Evolutionary conservation across 2,113 vertebrate genomes (phyloP).

Genomic region (Hippocampus mohnikei): DNA sequence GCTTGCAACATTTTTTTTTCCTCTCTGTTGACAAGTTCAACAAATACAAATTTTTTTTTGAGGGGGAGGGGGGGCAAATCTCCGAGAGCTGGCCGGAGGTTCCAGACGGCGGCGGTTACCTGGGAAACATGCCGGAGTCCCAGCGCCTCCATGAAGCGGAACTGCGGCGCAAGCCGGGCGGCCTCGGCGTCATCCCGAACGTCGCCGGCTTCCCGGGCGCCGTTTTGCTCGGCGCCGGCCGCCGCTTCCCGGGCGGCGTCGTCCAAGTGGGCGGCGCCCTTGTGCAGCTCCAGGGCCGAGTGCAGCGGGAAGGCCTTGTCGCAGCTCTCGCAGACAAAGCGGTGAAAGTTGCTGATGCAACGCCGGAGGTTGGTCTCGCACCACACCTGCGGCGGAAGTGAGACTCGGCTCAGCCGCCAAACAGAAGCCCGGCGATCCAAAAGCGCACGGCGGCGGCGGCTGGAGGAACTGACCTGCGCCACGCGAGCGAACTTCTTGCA

Average conservation of each 20-base stretch:
- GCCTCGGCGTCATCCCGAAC: neutral
- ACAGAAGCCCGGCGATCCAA: neutral
- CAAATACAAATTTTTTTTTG: too few species aligned
- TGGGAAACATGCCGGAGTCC: slow-evolving; percentile 83
- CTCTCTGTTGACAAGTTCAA: too few species aligned
- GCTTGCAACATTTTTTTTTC: too few species aligned
- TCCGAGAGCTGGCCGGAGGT: too few species aligned
- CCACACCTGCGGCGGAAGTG: slow-evolving; percentile 81
- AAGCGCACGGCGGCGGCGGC: neutral
- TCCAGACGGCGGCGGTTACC: slow-evolving; percentile 20
- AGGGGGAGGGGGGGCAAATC: too few species aligned
- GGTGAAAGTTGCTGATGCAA: slow-evolving; percentile 90
- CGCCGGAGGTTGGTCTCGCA: slow-evolving; percentile 93
- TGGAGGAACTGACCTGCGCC: slow-evolving; percentile 79
- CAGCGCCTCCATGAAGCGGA: slow-evolving; percentile 81
- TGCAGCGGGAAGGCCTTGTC: slow-evolving; percentile 95
- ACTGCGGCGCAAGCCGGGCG: slow-evolving; percentile 55
- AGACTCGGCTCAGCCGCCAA: neutral
- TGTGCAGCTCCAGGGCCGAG: slow-evolving; percentile 83
- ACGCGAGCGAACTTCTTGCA: slow-evolving; percentile 93
- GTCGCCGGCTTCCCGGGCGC: slow-evolving; percentile 18
- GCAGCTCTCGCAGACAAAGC: slow-evolving; percentile 86
- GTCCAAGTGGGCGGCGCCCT: slow-evolving; percentile 65
- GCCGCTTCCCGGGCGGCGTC: slow-evolving; percentile 34
- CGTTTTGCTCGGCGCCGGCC: slow-evolving; percentile 40